phyloP scores from a whole-genome alignment of 2,113 vertebrate species.

The zebrafish (Danio rerio) region DNA sequence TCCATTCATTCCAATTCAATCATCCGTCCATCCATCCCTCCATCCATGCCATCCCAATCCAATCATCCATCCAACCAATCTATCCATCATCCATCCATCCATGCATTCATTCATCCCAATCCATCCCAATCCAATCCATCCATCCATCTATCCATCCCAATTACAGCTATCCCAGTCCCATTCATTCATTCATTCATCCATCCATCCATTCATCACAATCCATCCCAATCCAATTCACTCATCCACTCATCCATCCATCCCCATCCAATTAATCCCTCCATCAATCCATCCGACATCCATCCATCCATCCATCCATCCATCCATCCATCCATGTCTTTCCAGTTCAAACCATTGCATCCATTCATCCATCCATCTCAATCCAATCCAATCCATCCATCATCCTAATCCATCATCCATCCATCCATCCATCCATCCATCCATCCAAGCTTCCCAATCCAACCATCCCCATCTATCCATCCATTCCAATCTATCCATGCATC shows the following conservation, averaged over 20 bases:
- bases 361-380: too few relatives aligned
- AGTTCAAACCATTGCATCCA: too few relatives aligned
- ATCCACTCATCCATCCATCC: too few relatives aligned
- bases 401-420: neutral
- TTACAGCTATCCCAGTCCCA: too few relatives aligned
- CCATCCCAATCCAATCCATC: neutral
- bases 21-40: neutral
- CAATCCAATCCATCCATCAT: too few relatives aligned
- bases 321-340: too few relatives aligned
- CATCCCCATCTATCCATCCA: too few relatives aligned
- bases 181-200: neutral
- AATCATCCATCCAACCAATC: neutral
- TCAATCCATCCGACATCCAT: too few relatives aligned
- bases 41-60: neutral
- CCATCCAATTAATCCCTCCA: neutral
- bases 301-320: neutral
- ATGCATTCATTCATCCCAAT: neutral
- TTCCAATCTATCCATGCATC: neutral
- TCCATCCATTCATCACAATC: neutral
- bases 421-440: neutral
- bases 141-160: neutral
- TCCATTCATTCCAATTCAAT: too few relatives aligned
- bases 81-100: neutral
- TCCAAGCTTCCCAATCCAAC: neutral
- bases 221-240: too few relatives aligned